Base-by-base conservation (phyloP, 2,113 vertebrate genomes). In the cattle (Bos taurus) region DNA sequence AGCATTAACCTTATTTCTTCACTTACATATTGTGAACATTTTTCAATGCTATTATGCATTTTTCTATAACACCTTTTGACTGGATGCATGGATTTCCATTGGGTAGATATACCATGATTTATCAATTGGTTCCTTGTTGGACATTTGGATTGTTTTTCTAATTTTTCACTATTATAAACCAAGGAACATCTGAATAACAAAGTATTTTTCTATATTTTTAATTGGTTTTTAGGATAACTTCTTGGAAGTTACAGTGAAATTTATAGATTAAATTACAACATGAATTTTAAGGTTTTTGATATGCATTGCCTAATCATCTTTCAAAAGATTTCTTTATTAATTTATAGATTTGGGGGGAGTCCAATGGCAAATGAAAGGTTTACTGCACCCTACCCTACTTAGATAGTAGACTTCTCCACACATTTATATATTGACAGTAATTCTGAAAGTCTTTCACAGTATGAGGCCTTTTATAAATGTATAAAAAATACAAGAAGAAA, bases 281-380 rank as follows among this genome's bases (percentile, higher is more conserved):
- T 88, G 64, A 90, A 30, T 9, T 84, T 71, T 84, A 54, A 91
- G 7, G 2, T 43, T 83, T 92, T 83, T 91, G 14, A 74, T 92
- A 23, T 59, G 10, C 14, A 59, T 67, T 95, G 19, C 48, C 33
- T 86, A 57, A 56, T 81, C 56, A 89, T 40, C 15, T 87, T 86
- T 92, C 85, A 64, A 87, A 95, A 90, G 23, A 59, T 94, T 86
- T 23, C 56, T 95, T 94, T 50, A 62, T 97, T 90, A 62, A 96
- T 78, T 62, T 40, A 81, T 57, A 91, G 46, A 81, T 96, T 89
- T 86, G 3, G 19, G 60, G 9, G 48, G 25, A 90, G 43, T 60
- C 33, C 54, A 95, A 40, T 89, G 54, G 28, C 25, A 17, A 36
- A 33, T 91, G 64, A 93, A 82, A 88, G 30, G 15, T 40, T 11